A percentile compares a stretch with the other conserved stretches of the same genome.
These are phyloP conservation scores for Catostomus latipinnis DNA, from an alignment of 2,797 vertebrate genomes.

Conservation along the genomic window DNA sequence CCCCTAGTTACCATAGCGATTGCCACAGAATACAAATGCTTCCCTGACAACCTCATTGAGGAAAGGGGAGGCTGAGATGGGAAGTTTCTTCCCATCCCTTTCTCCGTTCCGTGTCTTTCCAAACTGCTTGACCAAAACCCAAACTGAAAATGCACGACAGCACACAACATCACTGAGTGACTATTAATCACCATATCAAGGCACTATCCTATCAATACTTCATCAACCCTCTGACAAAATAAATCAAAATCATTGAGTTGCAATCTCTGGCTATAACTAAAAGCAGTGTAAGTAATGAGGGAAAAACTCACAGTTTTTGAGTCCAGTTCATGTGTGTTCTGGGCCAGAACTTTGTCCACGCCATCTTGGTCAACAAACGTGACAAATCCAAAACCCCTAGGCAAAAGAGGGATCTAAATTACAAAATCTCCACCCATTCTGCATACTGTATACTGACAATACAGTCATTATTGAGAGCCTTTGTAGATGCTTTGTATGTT, in stretches of 20 bases:
- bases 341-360: conserved; percentile 98
- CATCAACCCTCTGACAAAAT: background rate
- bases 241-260: background rate
- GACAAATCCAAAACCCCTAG: conserved; percentile 98
- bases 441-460: conserved; percentile 57
- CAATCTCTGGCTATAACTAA: background rate
- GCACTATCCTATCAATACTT: too few species aligned
- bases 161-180: conserved; percentile 17
- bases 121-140: conserved; percentile 59
- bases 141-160: conserved; percentile 42
- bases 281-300: background rate
- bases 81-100: conserved; percentile 60
- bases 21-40: conserved; percentile 74
- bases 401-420: conserved; percentile 51
- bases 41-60: conserved; percentile 70
- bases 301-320: conserved; percentile 96
- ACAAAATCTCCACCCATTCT: conserved; percentile 39
- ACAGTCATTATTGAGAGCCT: conserved; percentile 36
- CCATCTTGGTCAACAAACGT: conserved; percentile 98
- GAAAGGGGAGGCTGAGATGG: conserved; percentile 59
- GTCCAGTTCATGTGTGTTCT: conserved; percentile 96
- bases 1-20: conserved; percentile 78
- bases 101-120: conserved; percentile 47
- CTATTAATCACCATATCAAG: background rate
- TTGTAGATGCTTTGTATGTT: conserved; percentile 40